Evolutionary conservation across 2,888 invertebrate species (phyloP).

Genomic region (Aleiodes alternator): DNA sequence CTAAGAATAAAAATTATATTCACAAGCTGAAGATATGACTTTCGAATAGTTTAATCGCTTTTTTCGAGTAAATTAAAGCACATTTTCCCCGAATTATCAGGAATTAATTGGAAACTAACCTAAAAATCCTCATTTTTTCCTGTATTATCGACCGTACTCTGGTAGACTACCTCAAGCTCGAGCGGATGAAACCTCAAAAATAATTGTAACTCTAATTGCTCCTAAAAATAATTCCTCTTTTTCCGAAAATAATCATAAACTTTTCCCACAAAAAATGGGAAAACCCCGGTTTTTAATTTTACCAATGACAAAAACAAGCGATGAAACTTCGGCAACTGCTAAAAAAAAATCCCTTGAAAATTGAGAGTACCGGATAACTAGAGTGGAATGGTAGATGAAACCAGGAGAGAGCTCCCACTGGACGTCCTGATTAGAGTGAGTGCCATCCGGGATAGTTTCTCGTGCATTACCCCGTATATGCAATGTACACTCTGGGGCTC

Average conservation of each 20-base stretch:
- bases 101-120: too few species aligned
- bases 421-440: slow-evolving; percentile 58
- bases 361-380: slow-evolving; percentile 25
- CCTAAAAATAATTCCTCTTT: background rate
- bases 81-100: too few species aligned
- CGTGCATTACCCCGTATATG: slow-evolving; percentile 31
- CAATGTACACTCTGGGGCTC: slow-evolving; percentile 13
- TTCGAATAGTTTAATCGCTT: too few species aligned
- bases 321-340: slow-evolving; percentile 6
- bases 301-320: background rate
- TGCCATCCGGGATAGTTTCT: slow-evolving; percentile 54
- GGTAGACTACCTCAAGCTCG: too few species aligned
- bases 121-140: too few species aligned
- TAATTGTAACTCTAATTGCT: background rate
- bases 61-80: too few species aligned
- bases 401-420: slow-evolving; percentile 43
- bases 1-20: too few species aligned
- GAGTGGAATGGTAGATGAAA: slow-evolving; percentile 34
- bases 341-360: slow-evolving; percentile 21
- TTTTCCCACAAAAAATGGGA: too few species aligned
- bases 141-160: too few species aligned
- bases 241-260: too few species aligned
- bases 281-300: background rate
- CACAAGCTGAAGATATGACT: too few species aligned
- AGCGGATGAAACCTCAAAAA: background rate